Conservation (phyloP, 2,113 vertebrate genomes). For the Lepus timidus region DNA sequence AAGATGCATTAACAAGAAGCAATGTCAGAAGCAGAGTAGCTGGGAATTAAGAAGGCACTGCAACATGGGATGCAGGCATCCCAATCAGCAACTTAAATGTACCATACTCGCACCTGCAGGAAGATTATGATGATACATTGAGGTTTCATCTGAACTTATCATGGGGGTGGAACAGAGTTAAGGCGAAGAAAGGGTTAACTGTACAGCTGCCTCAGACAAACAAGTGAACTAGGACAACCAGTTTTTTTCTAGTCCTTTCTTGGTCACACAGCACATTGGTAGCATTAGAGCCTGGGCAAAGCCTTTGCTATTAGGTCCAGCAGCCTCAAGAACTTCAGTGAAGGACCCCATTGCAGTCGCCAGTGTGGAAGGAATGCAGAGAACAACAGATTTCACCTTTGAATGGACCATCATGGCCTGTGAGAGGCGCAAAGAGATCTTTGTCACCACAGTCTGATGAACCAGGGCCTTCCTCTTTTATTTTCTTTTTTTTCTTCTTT, state of each 20-base stretch:
- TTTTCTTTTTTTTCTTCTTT: too few species aligned
- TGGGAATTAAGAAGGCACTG: too few species aligned
- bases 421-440: not conserved
- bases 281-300: not conserved
- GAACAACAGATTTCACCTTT: not conserved
- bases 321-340: not conserved
- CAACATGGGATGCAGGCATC: too few species aligned
- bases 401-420: not conserved
- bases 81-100: too few species aligned
- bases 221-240: not conserved
- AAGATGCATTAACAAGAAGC: too few species aligned
- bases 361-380: not conserved
- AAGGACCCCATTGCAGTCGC: not conserved
- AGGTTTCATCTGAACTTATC: slow-evolving; percentile 24
- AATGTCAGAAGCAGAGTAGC: too few species aligned
- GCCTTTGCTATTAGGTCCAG: not conserved
- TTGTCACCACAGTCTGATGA: not conserved
- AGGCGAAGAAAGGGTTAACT: not conserved
- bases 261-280: not conserved
- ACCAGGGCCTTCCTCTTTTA: not conserved
- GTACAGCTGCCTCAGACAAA: not conserved
- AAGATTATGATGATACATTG: not conserved
- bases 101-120: too few species aligned
- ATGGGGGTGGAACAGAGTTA: not conserved
- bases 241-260: not conserved